phyloP scores from a whole-genome alignment of 2,113 vertebrate species.

The Pseudorectes ferrugineus region DNA sequence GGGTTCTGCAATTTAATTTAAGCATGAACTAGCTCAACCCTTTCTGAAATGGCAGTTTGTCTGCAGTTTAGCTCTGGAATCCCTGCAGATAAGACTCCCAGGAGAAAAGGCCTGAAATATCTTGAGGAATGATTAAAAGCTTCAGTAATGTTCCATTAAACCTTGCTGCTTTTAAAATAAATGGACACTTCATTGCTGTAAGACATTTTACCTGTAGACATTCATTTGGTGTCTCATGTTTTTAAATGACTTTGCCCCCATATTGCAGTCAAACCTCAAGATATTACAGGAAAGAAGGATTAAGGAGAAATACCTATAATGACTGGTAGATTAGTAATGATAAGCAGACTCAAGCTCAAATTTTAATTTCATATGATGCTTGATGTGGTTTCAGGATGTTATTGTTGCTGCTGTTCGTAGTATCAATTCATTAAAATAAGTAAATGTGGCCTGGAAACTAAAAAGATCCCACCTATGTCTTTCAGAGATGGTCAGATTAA shows the following conservation, averaged over 20 bases:
- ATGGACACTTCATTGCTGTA: slow-evolving; percentile 56
- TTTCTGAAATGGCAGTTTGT: slow-evolving; percentile 42
- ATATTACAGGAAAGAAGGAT: slow-evolving; percentile 46
- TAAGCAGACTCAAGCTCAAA: not conserved
- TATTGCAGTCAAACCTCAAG: slow-evolving; percentile 10
- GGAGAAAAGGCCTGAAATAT: slow-evolving; percentile 51
- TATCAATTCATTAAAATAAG: slow-evolving; percentile 58
- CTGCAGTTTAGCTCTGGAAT: slow-evolving; percentile 34
- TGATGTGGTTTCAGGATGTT: slow-evolving; percentile 22
- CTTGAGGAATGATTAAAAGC: slow-evolving; percentile 71
- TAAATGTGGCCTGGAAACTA: slow-evolving; percentile 21
- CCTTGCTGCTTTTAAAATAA: slow-evolving; percentile 60
- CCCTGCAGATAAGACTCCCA: slow-evolving; percentile 29
- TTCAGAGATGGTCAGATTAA: slow-evolving; percentile 27
- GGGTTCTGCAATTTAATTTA: slow-evolving; percentile 25
- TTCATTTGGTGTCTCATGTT: slow-evolving; percentile 21
- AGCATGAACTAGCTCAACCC: slow-evolving; percentile 2
- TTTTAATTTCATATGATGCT: slow-evolving; percentile 17
- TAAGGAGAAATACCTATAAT: slow-evolving; percentile 47
- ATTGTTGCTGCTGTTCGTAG: not conserved
- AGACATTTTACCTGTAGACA: slow-evolving; percentile 51
- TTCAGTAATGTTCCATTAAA: slow-evolving; percentile 74
- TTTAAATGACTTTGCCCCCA: slow-evolving; percentile 31
- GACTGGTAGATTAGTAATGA: slow-evolving; percentile 9
- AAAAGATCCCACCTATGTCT: slow-evolving; percentile 11